Conservation (phyloP, 2,797 vertebrate species). For the Sternarchorhynchus goeldii region DNA sequence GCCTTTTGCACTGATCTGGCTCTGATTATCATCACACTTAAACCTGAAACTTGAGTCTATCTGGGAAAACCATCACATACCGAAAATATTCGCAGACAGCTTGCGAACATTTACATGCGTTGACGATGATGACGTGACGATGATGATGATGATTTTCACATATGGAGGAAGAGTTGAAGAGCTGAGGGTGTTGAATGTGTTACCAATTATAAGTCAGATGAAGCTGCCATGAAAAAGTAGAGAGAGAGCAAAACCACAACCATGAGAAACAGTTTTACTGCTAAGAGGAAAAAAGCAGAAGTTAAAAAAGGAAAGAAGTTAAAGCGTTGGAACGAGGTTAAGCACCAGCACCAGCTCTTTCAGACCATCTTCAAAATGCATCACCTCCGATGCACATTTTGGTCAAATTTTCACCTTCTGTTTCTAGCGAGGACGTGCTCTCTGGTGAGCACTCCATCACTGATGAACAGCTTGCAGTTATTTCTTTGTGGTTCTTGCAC, state of each 20-base stretch:
- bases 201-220: background rate
- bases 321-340: background rate
- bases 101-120: background rate
- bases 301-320: background rate
- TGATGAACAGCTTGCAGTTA: background rate
- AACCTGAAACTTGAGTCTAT: background rate
- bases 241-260: constrained; percentile 27
- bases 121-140: background rate
- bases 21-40: too few relatives aligned
- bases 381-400: background rate
- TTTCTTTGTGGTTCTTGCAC: too few relatives aligned
- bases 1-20: background rate
- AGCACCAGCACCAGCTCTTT: background rate
- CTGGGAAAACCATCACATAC: background rate
- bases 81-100: background rate
- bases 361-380: background rate
- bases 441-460: background rate
- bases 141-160: constrained; percentile 1
- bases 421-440: background rate
- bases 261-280: constrained; percentile 44
- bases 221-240: constrained; percentile 36
- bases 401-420: background rate
- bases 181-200: background rate
- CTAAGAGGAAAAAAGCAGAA: background rate
- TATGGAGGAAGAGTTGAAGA: background rate